A percentile compares a stretch with the other conserved stretches of the same genome.
Conservation (phyloP, 1,140 invertebrate genomes). For the Cotesia chilonis region DNA sequence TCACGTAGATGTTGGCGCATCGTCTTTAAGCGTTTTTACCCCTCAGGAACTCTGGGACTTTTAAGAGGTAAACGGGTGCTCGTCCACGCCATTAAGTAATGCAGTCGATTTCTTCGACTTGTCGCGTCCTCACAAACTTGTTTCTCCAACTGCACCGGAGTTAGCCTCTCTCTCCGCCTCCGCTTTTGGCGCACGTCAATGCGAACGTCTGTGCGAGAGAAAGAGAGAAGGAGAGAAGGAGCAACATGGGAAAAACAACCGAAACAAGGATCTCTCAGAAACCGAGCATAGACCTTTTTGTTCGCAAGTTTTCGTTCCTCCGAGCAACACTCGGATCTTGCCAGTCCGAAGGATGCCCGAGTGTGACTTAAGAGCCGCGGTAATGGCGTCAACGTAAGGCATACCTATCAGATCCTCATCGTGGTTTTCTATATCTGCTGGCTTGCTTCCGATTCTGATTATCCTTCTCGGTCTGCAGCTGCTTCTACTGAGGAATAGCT, state of each 20-base stretch:
- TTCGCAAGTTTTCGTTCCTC: constrained; percentile 40
- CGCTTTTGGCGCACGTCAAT: constrained; percentile 14
- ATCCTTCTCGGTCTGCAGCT: no score
- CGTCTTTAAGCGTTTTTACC: constrained; percentile 34
- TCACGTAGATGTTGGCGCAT: constrained; percentile 35
- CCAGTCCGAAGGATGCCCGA: constrained; percentile 4
- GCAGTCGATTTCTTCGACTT: constrained; percentile 55
- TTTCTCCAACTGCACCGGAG: constrained; percentile 14
- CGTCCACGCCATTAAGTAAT: constrained; percentile 57
- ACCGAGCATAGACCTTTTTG: constrained; percentile 44
- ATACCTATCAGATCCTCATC: constrained; percentile 43
- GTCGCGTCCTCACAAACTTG: constrained; percentile 45
- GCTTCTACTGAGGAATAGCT: no score
- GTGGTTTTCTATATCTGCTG: constrained; percentile 1
- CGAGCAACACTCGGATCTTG: constrained; percentile 25
- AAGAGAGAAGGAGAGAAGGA: constrained; percentile 17
- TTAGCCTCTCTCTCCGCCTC: constrained; percentile 1
- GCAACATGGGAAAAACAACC: constrained; percentile 4
- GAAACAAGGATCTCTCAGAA: constrained; percentile 9
- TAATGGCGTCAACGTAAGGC: constrained; percentile 52
- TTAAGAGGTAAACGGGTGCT: constrained; percentile 45
- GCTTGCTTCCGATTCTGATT: background rate
- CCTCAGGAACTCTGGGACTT: constrained; percentile 5
- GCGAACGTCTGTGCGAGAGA: background rate
- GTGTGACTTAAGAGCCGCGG: constrained; percentile 45